phyloP scores from a whole-genome alignment of 2,888 invertebrate genomes.

The Mythimna vitellina region DNA sequence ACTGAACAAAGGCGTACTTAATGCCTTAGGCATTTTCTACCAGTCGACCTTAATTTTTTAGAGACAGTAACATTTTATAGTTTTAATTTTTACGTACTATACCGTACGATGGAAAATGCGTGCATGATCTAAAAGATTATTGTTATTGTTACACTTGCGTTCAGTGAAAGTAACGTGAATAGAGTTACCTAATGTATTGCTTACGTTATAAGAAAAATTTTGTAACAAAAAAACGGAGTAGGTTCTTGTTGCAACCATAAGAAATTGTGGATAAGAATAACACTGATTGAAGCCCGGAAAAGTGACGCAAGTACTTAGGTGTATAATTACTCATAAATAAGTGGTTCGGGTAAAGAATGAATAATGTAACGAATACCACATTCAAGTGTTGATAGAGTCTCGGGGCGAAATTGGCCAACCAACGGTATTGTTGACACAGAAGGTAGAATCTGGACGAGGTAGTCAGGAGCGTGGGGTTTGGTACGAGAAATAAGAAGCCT shows the following conservation, averaged over 20 bases:
- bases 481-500: too few relatives aligned
- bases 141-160: slow-evolving; percentile 31
- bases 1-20: too few relatives aligned
- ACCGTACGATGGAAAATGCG: slow-evolving; percentile 17
- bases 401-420: too few relatives aligned
- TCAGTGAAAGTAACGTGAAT: slow-evolving; percentile 34
- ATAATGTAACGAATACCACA: too few relatives aligned
- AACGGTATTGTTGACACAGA: too few relatives aligned
- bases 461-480: too few relatives aligned
- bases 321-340: slow-evolving; percentile 22
- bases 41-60: too few relatives aligned
- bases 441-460: too few relatives aligned
- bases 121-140: slow-evolving; percentile 14
- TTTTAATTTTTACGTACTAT: too few relatives aligned
- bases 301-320: slow-evolving; percentile 12
- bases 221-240: slow-evolving; percentile 31
- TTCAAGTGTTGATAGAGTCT: too few relatives aligned
- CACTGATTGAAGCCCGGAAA: slow-evolving; percentile 35
- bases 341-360: neutral
- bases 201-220: slow-evolving; percentile 16
- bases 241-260: slow-evolving; percentile 39
- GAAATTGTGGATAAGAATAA: slow-evolving; percentile 7
- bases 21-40: too few relatives aligned
- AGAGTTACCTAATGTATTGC: slow-evolving; percentile 33
- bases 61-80: neutral